phyloP scores from a whole-genome alignment of 2,113 vertebrate species.

The Esox niger region DNA sequence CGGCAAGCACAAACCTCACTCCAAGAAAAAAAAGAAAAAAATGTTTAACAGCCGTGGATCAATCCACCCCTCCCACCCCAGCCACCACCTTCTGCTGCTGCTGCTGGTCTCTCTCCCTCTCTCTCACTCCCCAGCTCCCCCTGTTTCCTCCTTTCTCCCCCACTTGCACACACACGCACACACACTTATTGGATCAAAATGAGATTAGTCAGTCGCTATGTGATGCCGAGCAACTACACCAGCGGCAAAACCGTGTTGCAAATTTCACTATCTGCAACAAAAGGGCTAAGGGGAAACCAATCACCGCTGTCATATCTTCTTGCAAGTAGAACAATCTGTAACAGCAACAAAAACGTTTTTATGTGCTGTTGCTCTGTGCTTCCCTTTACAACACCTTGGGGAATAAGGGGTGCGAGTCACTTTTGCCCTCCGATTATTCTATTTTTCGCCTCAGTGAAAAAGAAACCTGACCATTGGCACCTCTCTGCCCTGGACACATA shows the following conservation, averaged over 20 bases:
- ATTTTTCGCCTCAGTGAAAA: constrained; percentile 12
- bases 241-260: constrained; percentile 26
- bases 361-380: constrained; percentile 26
- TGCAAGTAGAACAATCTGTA: too few relatives aligned
- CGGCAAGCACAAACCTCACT: constrained; percentile 74
- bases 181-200: constrained; percentile 68
- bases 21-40: constrained; percentile 75
- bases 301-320: background rate
- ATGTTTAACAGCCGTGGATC: constrained; percentile 77
- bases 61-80: constrained; percentile 66
- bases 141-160: constrained; percentile 15
- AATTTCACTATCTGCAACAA: constrained; percentile 35
- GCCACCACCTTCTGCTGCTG: constrained; percentile 19
- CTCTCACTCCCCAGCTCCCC: too few relatives aligned
- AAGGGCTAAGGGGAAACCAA: constrained; percentile 6
- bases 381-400: constrained; percentile 13
- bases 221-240: constrained; percentile 51
- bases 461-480: constrained; percentile 34
- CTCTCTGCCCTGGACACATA: constrained; percentile 24
- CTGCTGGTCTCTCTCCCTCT: constrained; percentile 14
- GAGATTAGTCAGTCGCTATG: constrained; percentile 64
- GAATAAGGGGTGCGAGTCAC: background rate
- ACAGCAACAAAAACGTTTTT: constrained; percentile 29
- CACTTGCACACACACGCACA: constrained; percentile 11
- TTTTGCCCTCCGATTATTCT: constrained; percentile 23